Evolutionary conservation across 1,140 invertebrate species (phyloP), one percentile per base, ranked within the genome.

Genomic region (Hypothenemus hampei): DNA sequence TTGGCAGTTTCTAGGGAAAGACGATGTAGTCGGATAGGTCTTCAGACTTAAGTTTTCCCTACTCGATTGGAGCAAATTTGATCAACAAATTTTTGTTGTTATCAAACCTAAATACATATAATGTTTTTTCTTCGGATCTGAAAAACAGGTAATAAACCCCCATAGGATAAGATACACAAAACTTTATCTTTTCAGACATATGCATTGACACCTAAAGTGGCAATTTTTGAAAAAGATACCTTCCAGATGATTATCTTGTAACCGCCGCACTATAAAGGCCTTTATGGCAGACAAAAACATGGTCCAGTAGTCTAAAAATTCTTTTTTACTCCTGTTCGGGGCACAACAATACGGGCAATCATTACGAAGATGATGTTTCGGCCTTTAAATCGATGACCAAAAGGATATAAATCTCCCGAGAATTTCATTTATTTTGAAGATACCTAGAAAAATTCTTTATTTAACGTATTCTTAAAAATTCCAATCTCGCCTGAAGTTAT

Each of bases 231-330:
- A 56, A 56, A 56, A 56, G 39, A 26, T 39, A 31, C 44, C 33
- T 41, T 41, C 19, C 10, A 8, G 53, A 56, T 56, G 43, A 56
- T 56, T 56, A 56, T 56, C 53, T 56, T 43, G 53, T 56, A 56
- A 56, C 53, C 53, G 43, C 44, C 53, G n/a, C n/a, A 33, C 26
- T 46, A 48, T 39, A 56, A 56, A 56, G 37, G 19, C 45, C 41
- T 45, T 45, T 35, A 43, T 37, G 21, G 43, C 36, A 47, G 43
- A 56, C 44, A 56, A 48, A 52, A 46, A 54, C 43, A 46, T 22
- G 29, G 33, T 33, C 44, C 31, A 37, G 48, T 56, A 19, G 53
- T 7, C 45, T 36, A 39, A 36, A 56, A 56, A 56, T 48, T 56
- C 37, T 45, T 43, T 47, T 56, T 37, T 16, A 10, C 16, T n/a